Conservation (phyloP, 2,113 vertebrate genomes). For the Myodes glareolus region DNA sequence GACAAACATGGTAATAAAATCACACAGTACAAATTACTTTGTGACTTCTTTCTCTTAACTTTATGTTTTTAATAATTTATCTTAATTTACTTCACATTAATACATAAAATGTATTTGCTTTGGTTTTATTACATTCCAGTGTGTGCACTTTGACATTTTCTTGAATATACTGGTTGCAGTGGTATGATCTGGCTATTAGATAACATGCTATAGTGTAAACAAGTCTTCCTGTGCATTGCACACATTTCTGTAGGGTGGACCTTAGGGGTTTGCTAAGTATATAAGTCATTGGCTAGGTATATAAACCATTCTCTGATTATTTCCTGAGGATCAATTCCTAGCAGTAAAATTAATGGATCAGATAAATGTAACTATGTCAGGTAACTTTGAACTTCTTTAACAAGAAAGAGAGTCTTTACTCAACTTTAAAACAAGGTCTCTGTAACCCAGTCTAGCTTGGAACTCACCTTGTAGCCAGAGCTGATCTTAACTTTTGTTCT, state of each 20-base stretch:
- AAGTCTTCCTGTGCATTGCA: neutral
- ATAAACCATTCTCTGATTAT: neutral
- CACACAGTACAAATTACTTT: neutral
- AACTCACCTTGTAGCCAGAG: neutral
- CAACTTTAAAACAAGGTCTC: neutral
- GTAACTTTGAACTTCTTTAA: slow-evolving; percentile 1
- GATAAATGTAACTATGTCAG: neutral
- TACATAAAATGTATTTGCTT: neutral
- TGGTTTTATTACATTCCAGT: neutral
- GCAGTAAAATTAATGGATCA: neutral
- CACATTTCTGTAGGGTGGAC: neutral
- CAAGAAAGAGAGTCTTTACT: slow-evolving; percentile 40
- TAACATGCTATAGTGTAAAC: slow-evolving; percentile 3
- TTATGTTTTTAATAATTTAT: slow-evolving; percentile 28
- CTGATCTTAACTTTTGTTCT: neutral
- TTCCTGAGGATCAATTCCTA: slow-evolving; percentile 47
- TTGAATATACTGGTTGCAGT: neutral
- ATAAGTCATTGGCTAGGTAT: neutral
- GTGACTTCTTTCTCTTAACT: slow-evolving; percentile 19
- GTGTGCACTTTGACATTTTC: neutral
- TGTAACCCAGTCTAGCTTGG: neutral
- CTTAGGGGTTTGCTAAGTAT: neutral
- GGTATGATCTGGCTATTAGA: slow-evolving; percentile 34
- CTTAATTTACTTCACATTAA: neutral
- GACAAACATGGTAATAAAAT: neutral